Percentiles rank a stretch among this genome's conserved stretches.
Evolutionary conservation across 2,113 vertebrate species (phyloP).

Genomic region (Emberiza fucata): DNA sequence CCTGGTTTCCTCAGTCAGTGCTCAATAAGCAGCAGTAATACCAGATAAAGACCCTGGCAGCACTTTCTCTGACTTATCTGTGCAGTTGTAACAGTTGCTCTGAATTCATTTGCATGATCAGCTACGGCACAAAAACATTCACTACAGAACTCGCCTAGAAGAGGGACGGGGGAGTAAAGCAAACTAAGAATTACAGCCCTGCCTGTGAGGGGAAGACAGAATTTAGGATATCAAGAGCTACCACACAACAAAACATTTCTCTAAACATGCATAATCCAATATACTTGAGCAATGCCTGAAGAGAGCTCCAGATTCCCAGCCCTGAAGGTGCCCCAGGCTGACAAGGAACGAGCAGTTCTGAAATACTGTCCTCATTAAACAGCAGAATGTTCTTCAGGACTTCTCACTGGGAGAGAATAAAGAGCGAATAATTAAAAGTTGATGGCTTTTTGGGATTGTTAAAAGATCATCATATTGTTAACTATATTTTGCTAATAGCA

Average conservation of each 20-base stretch:
- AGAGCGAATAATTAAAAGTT: neutral
- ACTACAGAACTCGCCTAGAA: neutral
- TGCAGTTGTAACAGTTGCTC: constrained; percentile 58
- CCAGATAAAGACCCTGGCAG: constrained; percentile 48
- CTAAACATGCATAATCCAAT: neutral
- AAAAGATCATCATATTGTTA: neutral
- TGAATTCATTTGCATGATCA: constrained; percentile 63
- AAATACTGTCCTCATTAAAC: rapidly evolving
- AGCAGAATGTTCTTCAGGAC: neutral
- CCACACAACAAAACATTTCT: neutral
- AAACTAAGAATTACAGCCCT: neutral
- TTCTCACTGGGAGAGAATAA: neutral
- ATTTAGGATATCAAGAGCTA: neutral
- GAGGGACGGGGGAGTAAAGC: neutral
- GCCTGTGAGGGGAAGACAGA: neutral
- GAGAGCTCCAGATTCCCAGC: neutral
- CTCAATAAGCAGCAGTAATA: neutral
- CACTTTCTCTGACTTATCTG: constrained; percentile 32
- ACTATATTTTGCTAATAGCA: neutral
- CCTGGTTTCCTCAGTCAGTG: neutral
- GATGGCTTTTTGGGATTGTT: neutral
- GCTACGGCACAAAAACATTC: neutral
- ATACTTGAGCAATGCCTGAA: neutral
- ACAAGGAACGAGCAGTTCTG: neutral
- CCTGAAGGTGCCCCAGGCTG: neutral